These are phyloP conservation scores for Ganaspis sp. DNA, from an alignment of 1,140 invertebrate species.

Conservation along the genomic window DNA sequence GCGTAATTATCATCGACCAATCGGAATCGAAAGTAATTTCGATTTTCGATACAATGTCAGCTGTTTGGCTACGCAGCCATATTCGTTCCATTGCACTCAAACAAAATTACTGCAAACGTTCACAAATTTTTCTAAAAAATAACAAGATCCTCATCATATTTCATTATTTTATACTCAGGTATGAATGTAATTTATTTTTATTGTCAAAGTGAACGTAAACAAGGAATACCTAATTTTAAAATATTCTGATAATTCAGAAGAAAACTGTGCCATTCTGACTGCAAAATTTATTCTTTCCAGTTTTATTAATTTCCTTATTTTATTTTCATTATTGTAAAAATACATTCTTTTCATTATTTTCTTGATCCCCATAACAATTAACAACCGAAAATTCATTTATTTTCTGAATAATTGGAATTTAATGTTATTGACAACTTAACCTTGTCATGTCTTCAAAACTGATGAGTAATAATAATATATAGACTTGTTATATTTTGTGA, in stretches of 20 bases:
- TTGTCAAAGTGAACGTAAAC: no score
- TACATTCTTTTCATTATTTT: neutral
- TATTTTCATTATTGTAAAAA: no score
- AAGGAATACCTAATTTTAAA: neutral
- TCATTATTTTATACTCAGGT: neutral
- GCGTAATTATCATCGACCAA: no score
- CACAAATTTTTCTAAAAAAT: neutral
- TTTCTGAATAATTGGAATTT: neutral
- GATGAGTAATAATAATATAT: conserved; percentile 11
- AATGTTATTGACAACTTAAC: neutral
- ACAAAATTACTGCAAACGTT: neutral
- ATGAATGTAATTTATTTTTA: neutral
- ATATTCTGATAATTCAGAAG: neutral
- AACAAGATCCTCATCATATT: neutral
- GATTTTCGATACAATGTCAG: neutral
- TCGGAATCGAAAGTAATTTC: no score
- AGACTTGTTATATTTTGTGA: conserved; percentile 24
- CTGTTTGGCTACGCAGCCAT: neutral
- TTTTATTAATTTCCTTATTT: no score
- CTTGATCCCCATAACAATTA: neutral
- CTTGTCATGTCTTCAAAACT: neutral
- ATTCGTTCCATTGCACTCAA: conserved; percentile 13
- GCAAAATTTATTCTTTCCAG: neutral
- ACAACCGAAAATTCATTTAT: neutral
- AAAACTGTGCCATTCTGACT: neutral